A percentile compares a stretch with the other conserved stretches of the same genome.
Evolutionary conservation across 92 coral and sea anemone species (phyloP).

Genomic region (Galaxea fascicularis): DNA sequence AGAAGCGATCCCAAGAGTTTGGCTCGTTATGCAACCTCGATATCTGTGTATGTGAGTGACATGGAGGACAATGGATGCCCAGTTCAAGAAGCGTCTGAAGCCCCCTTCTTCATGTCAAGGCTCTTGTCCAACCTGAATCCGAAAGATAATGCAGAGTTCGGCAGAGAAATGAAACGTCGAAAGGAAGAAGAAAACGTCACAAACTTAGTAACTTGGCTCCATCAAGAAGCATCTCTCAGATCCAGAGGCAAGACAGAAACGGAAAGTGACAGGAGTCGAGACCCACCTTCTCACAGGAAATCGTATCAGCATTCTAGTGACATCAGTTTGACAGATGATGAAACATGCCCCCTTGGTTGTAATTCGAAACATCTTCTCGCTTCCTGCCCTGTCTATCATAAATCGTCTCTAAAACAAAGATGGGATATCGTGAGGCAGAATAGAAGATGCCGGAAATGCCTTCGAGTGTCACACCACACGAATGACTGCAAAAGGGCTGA

Average conservation of each 20-base stretch:
- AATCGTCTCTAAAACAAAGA: conserved; percentile 64
- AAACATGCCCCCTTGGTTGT: conserved; percentile 67
- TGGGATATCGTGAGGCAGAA: conserved; percentile 66
- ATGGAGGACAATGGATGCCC: conserved; percentile 73
- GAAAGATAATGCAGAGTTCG: conserved; percentile 61
- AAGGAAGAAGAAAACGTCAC: conserved; percentile 53
- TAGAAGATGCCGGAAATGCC: conserved; percentile 66
- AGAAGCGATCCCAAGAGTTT: conserved; percentile 66
- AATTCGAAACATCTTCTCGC: conserved; percentile 60
- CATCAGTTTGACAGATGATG: conserved; percentile 30
- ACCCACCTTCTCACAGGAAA: neutral
- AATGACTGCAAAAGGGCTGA: conserved; percentile 46
- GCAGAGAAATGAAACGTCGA: conserved; percentile 59
- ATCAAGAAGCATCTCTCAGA: conserved; percentile 65
- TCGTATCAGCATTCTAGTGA: conserved; percentile 29
- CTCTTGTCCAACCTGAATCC: conserved; percentile 63
- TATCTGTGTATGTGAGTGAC: conserved; percentile 49
- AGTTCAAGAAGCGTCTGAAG: conserved; percentile 56
- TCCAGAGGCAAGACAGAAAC: conserved; percentile 62
- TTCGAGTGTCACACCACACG: conserved; percentile 61
- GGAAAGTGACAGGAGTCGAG: neutral
- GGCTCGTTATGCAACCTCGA: conserved; percentile 54
- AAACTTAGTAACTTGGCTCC: conserved; percentile 66
- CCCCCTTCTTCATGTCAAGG: conserved; percentile 61
- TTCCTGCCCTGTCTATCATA: conserved; percentile 69